These are phyloP conservation scores for Morus bassanus DNA, from an alignment of 2,797 vertebrate species.

Conservation along the genomic window DNA sequence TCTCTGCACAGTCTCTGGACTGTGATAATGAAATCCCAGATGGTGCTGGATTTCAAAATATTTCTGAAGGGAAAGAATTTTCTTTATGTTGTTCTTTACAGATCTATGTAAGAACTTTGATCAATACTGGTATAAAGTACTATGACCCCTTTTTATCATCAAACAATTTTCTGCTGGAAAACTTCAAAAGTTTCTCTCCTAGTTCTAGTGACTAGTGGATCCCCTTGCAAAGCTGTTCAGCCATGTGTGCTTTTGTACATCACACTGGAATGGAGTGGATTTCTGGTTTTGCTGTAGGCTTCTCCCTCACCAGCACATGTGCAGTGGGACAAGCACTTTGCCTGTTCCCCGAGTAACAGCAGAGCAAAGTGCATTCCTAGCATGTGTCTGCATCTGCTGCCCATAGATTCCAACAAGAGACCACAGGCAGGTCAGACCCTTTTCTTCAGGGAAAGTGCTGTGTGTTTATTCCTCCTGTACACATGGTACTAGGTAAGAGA, in stretches of 20 bases:
- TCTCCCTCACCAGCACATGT: fast-evolving
- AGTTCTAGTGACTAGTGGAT: not conserved
- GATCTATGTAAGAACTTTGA: not conserved
- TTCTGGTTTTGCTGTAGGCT: not conserved
- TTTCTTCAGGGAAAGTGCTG: not conserved
- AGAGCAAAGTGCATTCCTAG: not conserved
- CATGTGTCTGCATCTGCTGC: not conserved
- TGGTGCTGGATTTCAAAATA: not conserved
- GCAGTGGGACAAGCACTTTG: not conserved
- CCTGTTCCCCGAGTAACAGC: fast-evolving
- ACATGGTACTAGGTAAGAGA: not conserved
- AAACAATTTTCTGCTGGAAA: not conserved
- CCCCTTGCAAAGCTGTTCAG: not conserved
- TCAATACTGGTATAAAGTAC: not conserved
- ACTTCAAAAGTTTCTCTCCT: not conserved
- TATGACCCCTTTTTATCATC: not conserved
- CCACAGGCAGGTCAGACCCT: not conserved
- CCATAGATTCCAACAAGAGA: not conserved
- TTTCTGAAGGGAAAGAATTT: not conserved
- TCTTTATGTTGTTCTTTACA: not conserved
- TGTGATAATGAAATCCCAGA: not conserved
- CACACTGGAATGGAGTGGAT: fast-evolving
- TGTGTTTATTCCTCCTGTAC: not conserved
- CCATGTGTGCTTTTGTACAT: not conserved
- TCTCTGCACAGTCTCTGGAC: not conserved